Evolutionary conservation across 1,140 invertebrate species (phyloP), one percentile per base, ranked within the genome.

Genomic region (Physella acuta): DNA sequence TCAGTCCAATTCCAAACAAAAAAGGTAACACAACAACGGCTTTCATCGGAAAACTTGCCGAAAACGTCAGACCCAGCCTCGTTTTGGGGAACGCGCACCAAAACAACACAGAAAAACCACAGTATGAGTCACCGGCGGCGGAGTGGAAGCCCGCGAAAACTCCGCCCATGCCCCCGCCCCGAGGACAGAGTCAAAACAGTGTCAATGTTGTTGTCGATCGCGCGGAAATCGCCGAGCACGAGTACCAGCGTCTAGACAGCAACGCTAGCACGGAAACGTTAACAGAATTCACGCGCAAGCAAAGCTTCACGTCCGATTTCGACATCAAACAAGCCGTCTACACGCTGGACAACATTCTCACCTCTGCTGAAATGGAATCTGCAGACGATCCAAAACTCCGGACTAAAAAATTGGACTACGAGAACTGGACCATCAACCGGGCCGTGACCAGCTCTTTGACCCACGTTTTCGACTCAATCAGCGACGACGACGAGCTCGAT

Each of bases 351-450:
- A 44, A 8, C 8, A 8, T 44, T 20, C 39, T 44, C 8, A 44
- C 39, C 8, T 44, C 39, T 20, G 8, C 8, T 8, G 39, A 20
- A 11, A 20, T 20, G 39, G 39, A 44, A 11, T 8, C 8, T 20
- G 8, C 20, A 20, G 39, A 44, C 39, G 39, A 44, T 8, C 52
- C 52, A 4, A 55, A 26, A 5, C 52, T 11, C 11, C 24, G 24
- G 11, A 24, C 16, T 5, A 14, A 14, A 24, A 55, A 26, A 24
- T 24, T 24, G 11, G 4, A 14, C 11, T 55, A 55, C 52, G 52
- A 55, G 24, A 55, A 55, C 52, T 55, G 52, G 52, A 55, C 52
- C 16, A 55, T 55, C 52, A 55, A 55, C 26, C 8, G 52, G 52
- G 52, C 52, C 4, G 5, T 55, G 11, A 55, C 52, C 16, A 14